Percentiles rank a stretch among this genome's conserved stretches.
phyloP scores from a whole-genome alignment of 2,797 vertebrate genomes.

The Gadopsis marmoratus region DNA sequence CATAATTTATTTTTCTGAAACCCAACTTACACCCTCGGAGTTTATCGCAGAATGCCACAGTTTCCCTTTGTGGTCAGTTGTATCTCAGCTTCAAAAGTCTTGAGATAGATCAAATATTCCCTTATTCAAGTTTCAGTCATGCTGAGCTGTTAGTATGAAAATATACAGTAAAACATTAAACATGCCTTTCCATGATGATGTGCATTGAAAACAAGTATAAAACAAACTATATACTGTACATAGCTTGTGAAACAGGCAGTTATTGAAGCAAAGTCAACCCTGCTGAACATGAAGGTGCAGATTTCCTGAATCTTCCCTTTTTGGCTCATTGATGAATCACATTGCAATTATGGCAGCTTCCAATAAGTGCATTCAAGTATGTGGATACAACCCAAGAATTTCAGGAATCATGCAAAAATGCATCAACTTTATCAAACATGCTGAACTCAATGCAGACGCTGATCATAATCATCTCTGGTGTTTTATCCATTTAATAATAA shows the following conservation, averaged over 20 bases:
- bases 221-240: conserved; percentile 26
- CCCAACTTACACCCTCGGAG: neutral
- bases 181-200: neutral
- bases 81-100: neutral
- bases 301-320: conserved; percentile 20
- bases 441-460: neutral
- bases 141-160: conserved; percentile 18
- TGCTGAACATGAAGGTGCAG: conserved; percentile 44
- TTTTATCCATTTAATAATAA: neutral
- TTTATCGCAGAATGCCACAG: neutral
- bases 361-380: no score
- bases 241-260: neutral
- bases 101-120: neutral
- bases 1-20: conserved; percentile 1
- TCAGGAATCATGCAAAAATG: no score
- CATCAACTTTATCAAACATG: no score
- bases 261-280: conserved; percentile 31
- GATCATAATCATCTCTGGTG: neutral
- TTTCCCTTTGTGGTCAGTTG: conserved; percentile 20
- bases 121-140: no score
- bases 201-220: conserved; percentile 43
- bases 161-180: conserved; percentile 13
- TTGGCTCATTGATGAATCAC: conserved; percentile 3
- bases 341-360: no score
- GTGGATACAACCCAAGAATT: no score